Conservation (phyloP, 2,797 vertebrate genomes). For the Rousettus madagascariensis region DNA sequence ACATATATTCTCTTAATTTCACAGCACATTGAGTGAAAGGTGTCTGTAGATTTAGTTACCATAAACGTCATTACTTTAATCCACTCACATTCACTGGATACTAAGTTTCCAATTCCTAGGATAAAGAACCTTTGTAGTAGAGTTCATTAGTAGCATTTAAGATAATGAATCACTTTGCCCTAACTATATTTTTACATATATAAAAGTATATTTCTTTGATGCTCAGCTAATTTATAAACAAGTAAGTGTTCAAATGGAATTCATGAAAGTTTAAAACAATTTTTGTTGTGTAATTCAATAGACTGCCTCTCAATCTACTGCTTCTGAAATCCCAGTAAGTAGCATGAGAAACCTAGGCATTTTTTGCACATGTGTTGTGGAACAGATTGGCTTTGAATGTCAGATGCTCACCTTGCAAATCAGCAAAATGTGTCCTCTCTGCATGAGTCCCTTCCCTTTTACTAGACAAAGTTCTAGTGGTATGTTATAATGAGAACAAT, state of each 20-base stretch:
- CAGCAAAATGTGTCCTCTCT: constrained; percentile 47
- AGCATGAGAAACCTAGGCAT: constrained; percentile 72
- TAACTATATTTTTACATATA: constrained; percentile 40
- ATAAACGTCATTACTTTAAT: constrained; percentile 24
- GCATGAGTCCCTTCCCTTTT: constrained; percentile 55
- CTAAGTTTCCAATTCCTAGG: constrained; percentile 16
- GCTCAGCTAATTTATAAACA: constrained; percentile 47
- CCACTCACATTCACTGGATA: neutral
- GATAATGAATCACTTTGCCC: neutral
- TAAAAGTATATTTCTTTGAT: constrained; percentile 41
- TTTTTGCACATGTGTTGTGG: constrained; percentile 70
- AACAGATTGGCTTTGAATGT: constrained; percentile 45
- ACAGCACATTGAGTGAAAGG: constrained; percentile 48
- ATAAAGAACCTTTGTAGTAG: constrained; percentile 8
- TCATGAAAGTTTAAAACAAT: constrained; percentile 43
- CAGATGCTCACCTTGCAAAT: constrained; percentile 57
- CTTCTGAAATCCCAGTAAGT: constrained; percentile 91
- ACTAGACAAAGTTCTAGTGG: neutral
- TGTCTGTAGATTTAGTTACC: constrained; percentile 30
- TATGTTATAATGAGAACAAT: constrained; percentile 38
- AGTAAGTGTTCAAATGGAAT: constrained; percentile 56
- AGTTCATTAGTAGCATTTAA: constrained; percentile 29
- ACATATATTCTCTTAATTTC: constrained; percentile 35
- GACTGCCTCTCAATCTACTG: constrained; percentile 83
- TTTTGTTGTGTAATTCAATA: constrained; percentile 63